phyloP scores from a whole-genome alignment of 64 coral and sea anemone genomes.

The Porites australiensis region DNA sequence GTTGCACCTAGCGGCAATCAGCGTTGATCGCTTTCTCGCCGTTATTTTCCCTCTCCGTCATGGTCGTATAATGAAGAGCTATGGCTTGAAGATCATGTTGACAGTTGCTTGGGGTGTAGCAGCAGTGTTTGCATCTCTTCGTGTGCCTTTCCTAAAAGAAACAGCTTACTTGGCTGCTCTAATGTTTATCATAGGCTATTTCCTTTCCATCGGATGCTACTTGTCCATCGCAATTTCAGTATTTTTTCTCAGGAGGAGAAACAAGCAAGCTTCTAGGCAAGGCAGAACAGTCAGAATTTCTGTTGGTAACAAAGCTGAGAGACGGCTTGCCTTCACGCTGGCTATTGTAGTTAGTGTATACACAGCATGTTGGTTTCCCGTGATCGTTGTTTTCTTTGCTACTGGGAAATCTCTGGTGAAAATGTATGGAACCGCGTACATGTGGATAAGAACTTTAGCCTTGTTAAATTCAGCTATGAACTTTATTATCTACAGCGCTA shows the following conservation, averaged over 20 bases:
- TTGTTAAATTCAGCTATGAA: constrained; percentile 43
- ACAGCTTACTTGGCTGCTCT: background rate
- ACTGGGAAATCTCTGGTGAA: constrained; percentile 10
- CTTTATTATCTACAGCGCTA: constrained; percentile 49
- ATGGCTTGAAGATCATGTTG: constrained; percentile 48
- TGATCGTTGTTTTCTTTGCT: constrained; percentile 14
- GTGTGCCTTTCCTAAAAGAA: constrained; percentile 22
- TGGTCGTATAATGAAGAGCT: constrained; percentile 23
- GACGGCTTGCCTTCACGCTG: constrained; percentile 25
- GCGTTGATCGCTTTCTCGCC: constrained; percentile 28
- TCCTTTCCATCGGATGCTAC: constrained; percentile 9
- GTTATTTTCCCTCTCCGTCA: constrained; percentile 27
- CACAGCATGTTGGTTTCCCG: constrained; percentile 33
- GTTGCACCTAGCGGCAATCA: constrained; percentile 57
- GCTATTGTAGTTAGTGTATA: constrained; percentile 45
- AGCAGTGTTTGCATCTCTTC: constrained; percentile 3
- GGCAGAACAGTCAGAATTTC: too few relatives aligned
- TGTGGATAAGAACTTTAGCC: constrained; percentile 12
- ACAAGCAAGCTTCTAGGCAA: too few relatives aligned
- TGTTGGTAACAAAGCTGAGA: background rate
- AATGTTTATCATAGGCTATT: constrained; percentile 35
- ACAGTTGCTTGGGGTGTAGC: constrained; percentile 20
- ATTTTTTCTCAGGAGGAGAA: background rate
- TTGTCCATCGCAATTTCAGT: background rate
- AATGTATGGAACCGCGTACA: constrained; percentile 17